Evolutionary conservation across 2,113 vertebrate species (phyloP).

Genomic region (Indri indri): DNA sequence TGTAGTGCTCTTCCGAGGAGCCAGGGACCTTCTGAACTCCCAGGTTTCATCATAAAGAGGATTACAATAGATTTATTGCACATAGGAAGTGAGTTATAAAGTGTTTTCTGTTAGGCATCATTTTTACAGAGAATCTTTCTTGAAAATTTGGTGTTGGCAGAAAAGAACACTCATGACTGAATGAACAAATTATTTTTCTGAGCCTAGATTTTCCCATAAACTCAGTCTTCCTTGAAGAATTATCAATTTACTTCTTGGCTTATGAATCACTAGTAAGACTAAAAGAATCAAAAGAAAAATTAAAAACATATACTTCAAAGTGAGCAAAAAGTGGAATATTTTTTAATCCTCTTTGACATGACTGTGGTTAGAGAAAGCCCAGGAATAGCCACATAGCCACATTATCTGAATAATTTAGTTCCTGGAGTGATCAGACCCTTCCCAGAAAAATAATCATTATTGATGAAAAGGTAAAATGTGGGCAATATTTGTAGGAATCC

Average conservation of each 20-base stretch:
- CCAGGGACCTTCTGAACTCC: slow-evolving; percentile 30
- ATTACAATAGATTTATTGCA: slow-evolving; percentile 49
- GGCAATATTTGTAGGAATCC: not conserved
- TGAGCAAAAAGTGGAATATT: slow-evolving; percentile 48
- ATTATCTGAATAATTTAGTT: slow-evolving; percentile 26
- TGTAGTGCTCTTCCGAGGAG: slow-evolving; percentile 35
- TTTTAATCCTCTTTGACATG: slow-evolving; percentile 52
- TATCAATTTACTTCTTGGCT: slow-evolving; percentile 71
- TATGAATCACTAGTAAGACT: slow-evolving; percentile 69
- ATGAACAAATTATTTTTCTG: slow-evolving; percentile 70
- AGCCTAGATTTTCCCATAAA: slow-evolving; percentile 69
- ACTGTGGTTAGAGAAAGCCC: slow-evolving; percentile 45
- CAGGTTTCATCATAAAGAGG: slow-evolving; percentile 55
- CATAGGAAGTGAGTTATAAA: slow-evolving; percentile 53
- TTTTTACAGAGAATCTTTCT: slow-evolving; percentile 52
- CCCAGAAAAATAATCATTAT: not conserved
- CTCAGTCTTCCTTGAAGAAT: slow-evolving; percentile 69
- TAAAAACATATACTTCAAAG: slow-evolving; percentile 71
- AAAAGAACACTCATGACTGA: slow-evolving; percentile 57
- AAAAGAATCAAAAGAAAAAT: slow-evolving; percentile 69
- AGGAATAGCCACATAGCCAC: not conserved
- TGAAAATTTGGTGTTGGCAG: slow-evolving; percentile 53
- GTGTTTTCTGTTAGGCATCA: slow-evolving; percentile 67
- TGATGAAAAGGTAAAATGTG: not conserved
- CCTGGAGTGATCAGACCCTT: not conserved